Conservation (phyloP, 2,888 invertebrate species). For the Pristionchus fissidentatus region DNA sequence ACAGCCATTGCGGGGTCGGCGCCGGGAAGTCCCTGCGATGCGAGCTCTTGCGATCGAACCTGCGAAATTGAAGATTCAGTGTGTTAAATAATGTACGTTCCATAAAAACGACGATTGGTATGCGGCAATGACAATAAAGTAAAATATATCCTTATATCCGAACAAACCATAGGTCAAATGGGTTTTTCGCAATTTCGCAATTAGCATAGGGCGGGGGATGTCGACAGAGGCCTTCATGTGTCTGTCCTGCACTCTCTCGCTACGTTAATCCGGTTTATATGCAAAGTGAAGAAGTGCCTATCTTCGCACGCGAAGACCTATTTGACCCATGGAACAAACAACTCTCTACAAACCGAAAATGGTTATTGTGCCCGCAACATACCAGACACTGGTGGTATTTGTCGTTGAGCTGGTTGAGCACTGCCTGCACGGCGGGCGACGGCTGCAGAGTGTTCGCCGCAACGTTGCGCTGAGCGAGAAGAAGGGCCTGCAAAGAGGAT, state of each 20-base stretch:
- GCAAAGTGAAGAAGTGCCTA: too few relatives aligned
- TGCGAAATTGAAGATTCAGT: conserved; percentile 47
- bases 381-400: conserved; percentile 91
- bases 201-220: too few relatives aligned
- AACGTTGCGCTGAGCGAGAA: conserved; percentile 64
- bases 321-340: too few relatives aligned
- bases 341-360: too few relatives aligned
- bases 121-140: not conserved
- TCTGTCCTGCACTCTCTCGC: too few relatives aligned
- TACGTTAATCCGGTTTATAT: too few relatives aligned
- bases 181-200: too few relatives aligned
- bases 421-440: conserved; percentile 86
- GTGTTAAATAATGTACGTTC: too few relatives aligned
- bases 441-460: conserved; percentile 84
- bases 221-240: too few relatives aligned
- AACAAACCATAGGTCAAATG: too few relatives aligned
- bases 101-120: not conserved
- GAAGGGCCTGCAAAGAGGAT: conserved; percentile 19
- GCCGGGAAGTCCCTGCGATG: conserved; percentile 80
- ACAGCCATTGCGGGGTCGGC: conserved; percentile 80
- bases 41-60: conserved; percentile 85
- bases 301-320: too few relatives aligned
- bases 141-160: too few relatives aligned
- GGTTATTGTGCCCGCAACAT: conserved; percentile 82
- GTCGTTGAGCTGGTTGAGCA: conserved; percentile 89